phyloP scores from a whole-genome alignment of 2,113 vertebrate species.

The Hemiprocne comata region DNA sequence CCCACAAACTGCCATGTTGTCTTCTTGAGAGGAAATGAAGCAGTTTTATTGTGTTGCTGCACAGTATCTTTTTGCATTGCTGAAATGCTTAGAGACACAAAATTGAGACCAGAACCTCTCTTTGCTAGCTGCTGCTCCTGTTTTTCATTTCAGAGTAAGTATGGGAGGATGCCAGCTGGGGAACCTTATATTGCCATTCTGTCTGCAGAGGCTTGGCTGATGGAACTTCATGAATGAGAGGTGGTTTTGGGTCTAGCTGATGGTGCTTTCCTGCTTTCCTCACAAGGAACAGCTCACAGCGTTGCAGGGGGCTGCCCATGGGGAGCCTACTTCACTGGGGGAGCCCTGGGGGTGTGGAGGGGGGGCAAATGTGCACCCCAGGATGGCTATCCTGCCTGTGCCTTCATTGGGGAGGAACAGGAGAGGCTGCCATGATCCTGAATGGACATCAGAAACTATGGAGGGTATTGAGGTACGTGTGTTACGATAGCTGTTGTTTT shows the following conservation, averaged over 20 bases:
- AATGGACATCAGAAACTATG: neutral
- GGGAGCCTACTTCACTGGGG: neutral
- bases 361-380: neutral
- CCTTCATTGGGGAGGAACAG: neutral
- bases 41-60: neutral
- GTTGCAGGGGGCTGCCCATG: neutral
- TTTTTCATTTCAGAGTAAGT: neutral
- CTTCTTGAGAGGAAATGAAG: neutral
- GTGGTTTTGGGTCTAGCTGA: rapidly evolving
- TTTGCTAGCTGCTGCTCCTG: neutral
- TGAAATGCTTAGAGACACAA: neutral
- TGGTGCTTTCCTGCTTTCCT: neutral
- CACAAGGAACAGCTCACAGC: neutral
- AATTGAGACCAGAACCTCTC: neutral
- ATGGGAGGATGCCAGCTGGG: neutral
- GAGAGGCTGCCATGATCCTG: neutral
- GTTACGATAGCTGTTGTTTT: neutral
- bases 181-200: neutral
- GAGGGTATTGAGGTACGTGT: neutral
- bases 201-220: neutral
- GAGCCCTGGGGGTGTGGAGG: neutral
- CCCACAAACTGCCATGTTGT: neutral
- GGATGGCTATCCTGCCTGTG: neutral
- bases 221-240: neutral
- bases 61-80: neutral